Evolutionary conservation across 2,113 vertebrate genomes (phyloP), one percentile per base, ranked within the genome.

Genomic region (Sialia sialis): DNA sequence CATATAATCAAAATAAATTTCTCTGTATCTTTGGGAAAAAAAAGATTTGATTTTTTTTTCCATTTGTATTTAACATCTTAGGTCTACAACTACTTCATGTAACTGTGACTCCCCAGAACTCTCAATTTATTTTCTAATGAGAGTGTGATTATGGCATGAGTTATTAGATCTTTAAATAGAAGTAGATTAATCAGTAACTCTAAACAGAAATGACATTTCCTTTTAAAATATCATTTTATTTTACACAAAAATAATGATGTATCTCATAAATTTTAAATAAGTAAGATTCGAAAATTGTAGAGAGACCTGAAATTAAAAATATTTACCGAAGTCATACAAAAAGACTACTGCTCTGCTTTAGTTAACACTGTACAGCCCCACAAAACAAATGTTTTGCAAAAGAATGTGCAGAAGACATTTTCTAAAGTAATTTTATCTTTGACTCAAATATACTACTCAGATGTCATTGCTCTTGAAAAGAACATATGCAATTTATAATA

Each of bases 201-300:
- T 62, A 73, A 87, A 91, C 87, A 77, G 91, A 97, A 96, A 94
- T 92, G 13, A 36, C 84, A 92, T 67, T 96, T 94, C 79, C 80
- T 89, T 90, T 70, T 70, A 90, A 90, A 95, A 81, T 78, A 93
- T 29, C 11, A 63, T 90, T 96, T 94, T 59, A 63, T 90, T 96
- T 94, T 59, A 66, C 38, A 91, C 36, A 51, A 66, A 87, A 92
- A 79, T 58, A 87, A 91, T 89, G 76, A 78, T 19, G 26, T 60
- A 63, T 43, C 41, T 82, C 84, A 82, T 91, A 16, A 93, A 95
- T 88, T 86, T 77, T 80, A 95, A 91, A 43, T 77, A 91, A 90
- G 32, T 63, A n/a, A 84, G 34, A 88, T 70, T 79, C 66, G 27
- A 49, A n/a, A 78, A 84, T 6, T 82, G 22, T 60, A 66, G 68